A percentile compares a stretch with the other conserved stretches of the same genome.
These are phyloP conservation scores for Porites lutea DNA, from an alignment of 64 coral and sea anemone genomes.

Conservation along the genomic window DNA sequence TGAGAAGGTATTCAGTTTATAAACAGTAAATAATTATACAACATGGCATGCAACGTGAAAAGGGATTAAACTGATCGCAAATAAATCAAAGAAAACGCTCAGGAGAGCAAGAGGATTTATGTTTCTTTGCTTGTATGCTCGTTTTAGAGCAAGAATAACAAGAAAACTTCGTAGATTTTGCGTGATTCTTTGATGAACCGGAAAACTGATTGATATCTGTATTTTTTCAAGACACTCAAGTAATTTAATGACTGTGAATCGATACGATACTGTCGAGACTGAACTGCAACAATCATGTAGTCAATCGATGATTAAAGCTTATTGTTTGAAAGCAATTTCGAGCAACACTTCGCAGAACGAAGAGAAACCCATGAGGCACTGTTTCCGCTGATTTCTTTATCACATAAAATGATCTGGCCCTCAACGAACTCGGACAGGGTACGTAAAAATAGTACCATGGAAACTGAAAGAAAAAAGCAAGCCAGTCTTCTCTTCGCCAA, in stretches of 20 bases:
- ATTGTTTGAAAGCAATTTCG: not conserved
- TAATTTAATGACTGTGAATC: not conserved
- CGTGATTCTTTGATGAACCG: not conserved
- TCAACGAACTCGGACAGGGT: not conserved
- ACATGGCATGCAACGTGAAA: too few species aligned
- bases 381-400: not conserved
- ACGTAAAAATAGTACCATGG: not conserved
- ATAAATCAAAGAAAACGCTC: too few species aligned
- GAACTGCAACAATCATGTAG: not conserved
- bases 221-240: conserved; percentile 25
- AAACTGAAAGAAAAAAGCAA: not conserved
- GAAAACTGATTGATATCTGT: not conserved
- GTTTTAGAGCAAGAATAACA: not conserved
- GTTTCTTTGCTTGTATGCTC: not conserved
- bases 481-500: not conserved
- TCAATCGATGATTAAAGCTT: not conserved
- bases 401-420: not conserved
- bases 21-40: too few species aligned
- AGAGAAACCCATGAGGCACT: not conserved
- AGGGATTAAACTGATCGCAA: too few species aligned
- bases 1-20: too few species aligned
- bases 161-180: not conserved
- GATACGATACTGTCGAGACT: conserved; percentile 15
- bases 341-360: not conserved
- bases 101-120: too few species aligned